Evolutionary conservation across 2,888 invertebrate genomes (phyloP).

Genomic region (Leptarthrus brevirostris): DNA sequence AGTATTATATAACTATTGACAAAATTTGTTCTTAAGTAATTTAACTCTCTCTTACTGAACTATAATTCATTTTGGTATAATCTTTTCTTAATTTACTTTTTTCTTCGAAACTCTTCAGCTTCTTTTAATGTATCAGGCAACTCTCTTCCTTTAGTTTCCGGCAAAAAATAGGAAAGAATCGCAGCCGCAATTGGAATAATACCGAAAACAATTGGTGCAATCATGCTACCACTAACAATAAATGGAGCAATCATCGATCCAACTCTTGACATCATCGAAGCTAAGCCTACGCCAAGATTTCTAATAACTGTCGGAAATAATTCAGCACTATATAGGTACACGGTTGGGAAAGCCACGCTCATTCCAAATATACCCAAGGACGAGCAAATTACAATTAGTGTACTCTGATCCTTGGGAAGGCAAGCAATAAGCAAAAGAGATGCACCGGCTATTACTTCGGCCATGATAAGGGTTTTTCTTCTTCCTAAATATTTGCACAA

Average conservation of each 20-base stretch:
- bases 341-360: constrained; percentile 85
- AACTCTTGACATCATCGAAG: constrained; percentile 85
- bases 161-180: constrained; percentile 74
- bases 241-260: constrained; percentile 90
- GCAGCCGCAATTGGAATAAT: constrained; percentile 76
- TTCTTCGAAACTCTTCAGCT: constrained; percentile 71
- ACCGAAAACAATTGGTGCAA: constrained; percentile 80
- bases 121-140: constrained; percentile 85
- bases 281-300: constrained; percentile 86
- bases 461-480: constrained; percentile 73
- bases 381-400: constrained; percentile 76
- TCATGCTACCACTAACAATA: constrained; percentile 69
- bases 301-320: constrained; percentile 89
- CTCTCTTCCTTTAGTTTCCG: constrained; percentile 70
- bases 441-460: constrained; percentile 73
- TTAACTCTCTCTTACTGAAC: neutral
- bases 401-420: constrained; percentile 69
- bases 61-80: neutral
- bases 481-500: constrained; percentile 76
- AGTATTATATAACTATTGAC: too few species aligned
- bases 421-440: constrained; percentile 73
- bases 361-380: constrained; percentile 83
- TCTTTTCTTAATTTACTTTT: neutral
- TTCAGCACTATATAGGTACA: constrained; percentile 90
- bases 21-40: too few species aligned